phyloP scores from a whole-genome alignment of 1,140 invertebrate genomes.

The Scaptomyza montana region DNA sequence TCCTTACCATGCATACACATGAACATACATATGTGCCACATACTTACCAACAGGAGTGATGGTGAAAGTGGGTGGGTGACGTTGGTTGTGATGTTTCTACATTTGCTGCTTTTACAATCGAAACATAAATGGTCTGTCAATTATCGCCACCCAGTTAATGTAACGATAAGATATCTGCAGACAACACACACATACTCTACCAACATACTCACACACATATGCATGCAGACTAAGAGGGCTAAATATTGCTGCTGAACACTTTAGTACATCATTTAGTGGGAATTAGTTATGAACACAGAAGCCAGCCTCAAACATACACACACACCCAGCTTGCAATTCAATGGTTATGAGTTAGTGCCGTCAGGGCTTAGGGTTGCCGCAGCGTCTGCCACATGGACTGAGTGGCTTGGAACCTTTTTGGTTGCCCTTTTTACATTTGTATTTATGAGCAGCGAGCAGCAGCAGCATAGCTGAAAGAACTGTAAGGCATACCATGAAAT shows the following conservation, averaged over 20 bases:
- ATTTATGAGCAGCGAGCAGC: constrained; percentile 59
- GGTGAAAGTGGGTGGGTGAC: not conserved
- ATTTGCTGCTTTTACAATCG: constrained; percentile 76
- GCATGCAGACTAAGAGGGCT: not conserved
- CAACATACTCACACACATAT: constrained; percentile 1
- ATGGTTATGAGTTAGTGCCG: constrained; percentile 29
- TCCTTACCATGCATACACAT: not conserved
- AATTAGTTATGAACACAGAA: constrained; percentile 78
- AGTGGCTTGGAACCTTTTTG: constrained; percentile 21
- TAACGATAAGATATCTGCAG: constrained; percentile 78
- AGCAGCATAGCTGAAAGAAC: not conserved
- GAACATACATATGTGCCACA: constrained; percentile 22
- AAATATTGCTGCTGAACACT: constrained; percentile 58
- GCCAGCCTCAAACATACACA: not conserved
- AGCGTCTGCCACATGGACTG: constrained; percentile 22
- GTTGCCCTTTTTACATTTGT: constrained; percentile 74
- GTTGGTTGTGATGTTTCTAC: constrained; percentile 32
- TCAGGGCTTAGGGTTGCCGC: not conserved
- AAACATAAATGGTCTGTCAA: constrained; percentile 82
- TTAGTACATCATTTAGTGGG: constrained; percentile 80
- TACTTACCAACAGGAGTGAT: not conserved
- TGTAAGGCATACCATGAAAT: constrained; percentile 52
- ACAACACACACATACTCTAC: constrained; percentile 12
- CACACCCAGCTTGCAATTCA: constrained; percentile 31
- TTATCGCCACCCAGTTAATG: constrained; percentile 81